Evolutionary conservation across 2,113 vertebrate species (phyloP).

Genomic region (Ptychochromis oligacanthus): DNA sequence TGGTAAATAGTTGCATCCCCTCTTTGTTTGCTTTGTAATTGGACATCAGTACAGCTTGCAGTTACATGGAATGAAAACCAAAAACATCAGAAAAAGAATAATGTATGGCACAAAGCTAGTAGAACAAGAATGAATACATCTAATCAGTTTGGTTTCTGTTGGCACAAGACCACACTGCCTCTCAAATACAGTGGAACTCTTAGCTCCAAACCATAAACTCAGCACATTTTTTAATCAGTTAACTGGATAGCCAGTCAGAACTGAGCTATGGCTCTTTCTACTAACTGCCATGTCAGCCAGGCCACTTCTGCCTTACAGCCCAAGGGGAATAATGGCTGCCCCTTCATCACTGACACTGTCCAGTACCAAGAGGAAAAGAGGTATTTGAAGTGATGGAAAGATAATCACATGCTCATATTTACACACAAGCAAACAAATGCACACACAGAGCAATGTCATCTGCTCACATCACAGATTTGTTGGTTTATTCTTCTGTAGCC

Average conservation of each 20-base stretch:
- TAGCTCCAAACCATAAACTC: constrained; percentile 42
- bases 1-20: neutral
- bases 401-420: constrained; percentile 7
- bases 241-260: constrained; percentile 47
- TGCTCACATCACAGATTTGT: neutral
- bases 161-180: neutral
- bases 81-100: neutral
- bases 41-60: neutral
- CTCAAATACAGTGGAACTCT: neutral
- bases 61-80: neutral
- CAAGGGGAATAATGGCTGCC: constrained; percentile 30
- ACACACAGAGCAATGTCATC: neutral
- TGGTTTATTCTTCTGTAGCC: neutral
- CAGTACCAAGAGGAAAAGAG: constrained; percentile 16
- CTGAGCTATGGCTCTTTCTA: constrained; percentile 52
- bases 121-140: neutral
- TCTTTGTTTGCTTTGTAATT: constrained; percentile 9
- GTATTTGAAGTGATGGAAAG: constrained; percentile 19
- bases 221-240: constrained; percentile 62
- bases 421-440: neutral
- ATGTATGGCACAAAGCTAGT: neutral
- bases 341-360: constrained; percentile 54
- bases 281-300: constrained; percentile 52
- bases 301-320: constrained; percentile 50
- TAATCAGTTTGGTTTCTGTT: constrained; percentile 2